These are phyloP conservation scores for Phrynosoma platyrhinos DNA, from an alignment of 2,113 vertebrate genomes.

Conservation along the genomic window DNA sequence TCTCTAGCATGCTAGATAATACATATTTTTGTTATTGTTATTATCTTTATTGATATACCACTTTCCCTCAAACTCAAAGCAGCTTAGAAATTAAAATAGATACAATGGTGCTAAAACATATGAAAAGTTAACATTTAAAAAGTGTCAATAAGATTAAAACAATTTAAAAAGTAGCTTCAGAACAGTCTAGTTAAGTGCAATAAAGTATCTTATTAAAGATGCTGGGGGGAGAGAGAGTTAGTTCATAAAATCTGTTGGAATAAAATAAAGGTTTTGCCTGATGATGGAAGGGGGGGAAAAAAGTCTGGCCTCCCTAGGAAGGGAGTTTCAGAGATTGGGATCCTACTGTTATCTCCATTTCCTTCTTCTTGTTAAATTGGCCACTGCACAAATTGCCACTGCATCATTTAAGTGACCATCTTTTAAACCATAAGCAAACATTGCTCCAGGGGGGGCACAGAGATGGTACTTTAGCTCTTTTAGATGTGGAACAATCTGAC, in stretches of 20 bases:
- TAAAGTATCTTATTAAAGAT: too few relatives aligned
- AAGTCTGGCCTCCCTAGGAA: not conserved
- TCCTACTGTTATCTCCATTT: not conserved
- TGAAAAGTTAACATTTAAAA: too few relatives aligned
- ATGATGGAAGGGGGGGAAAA: rapidly evolving
- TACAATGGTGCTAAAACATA: too few relatives aligned
- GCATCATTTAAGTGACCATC: not conserved
- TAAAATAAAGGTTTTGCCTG: too few relatives aligned
- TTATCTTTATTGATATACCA: not conserved
- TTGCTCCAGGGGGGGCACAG: not conserved
- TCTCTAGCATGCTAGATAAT: not conserved
- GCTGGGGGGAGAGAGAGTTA: too few relatives aligned
- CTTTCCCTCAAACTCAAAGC: not conserved
- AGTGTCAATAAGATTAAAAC: too few relatives aligned
- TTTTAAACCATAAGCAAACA: not conserved
- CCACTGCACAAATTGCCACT: not conserved
- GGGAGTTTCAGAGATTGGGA: too few relatives aligned
- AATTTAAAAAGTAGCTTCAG: too few relatives aligned
- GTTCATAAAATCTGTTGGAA: too few relatives aligned
- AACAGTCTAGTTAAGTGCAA: too few relatives aligned
- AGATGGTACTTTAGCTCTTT: not conserved
- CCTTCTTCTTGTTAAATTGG: not conserved
- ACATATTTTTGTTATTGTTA: not conserved
- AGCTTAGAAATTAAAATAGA: too few relatives aligned
- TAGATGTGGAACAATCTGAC: not conserved